Conservation (phyloP, 2,888 invertebrate species). For the Agrotis ipsilon region DNA sequence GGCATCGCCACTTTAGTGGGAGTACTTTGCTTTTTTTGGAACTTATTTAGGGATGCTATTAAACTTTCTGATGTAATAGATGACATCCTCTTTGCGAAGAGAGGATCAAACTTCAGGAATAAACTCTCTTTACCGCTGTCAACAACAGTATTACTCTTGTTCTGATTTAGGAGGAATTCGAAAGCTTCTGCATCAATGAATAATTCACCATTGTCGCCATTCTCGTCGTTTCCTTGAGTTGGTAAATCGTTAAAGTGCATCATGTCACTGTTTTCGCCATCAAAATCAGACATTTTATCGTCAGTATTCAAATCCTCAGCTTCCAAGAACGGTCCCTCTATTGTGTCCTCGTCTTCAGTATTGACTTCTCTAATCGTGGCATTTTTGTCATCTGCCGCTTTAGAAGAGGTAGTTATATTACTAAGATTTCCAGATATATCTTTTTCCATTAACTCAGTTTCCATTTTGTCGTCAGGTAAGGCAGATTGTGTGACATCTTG, state of each 20-base stretch:
- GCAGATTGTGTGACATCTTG: conserved; percentile 29
- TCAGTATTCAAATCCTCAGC: conserved; percentile 73
- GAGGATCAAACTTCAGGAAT: conserved; percentile 87
- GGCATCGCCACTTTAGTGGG: conserved; percentile 74
- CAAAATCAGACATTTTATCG: conserved; percentile 72
- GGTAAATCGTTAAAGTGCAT: conserved; percentile 79
- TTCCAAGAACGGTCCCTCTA: conserved; percentile 86
- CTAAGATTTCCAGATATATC: conserved; percentile 69
- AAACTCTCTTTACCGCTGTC: conserved; percentile 88
- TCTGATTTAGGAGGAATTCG: conserved; percentile 86
- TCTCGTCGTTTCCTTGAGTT: conserved; percentile 72
- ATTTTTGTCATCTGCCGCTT: conserved; percentile 75
- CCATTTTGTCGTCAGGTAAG: conserved; percentile 62
- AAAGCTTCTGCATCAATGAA: conserved; percentile 88
- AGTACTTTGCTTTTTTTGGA: conserved; percentile 80
- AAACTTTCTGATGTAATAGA: conserved; percentile 75
- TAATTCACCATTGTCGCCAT: conserved; percentile 79
- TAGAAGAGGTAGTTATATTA: conserved; percentile 74
- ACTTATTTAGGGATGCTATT: conserved; percentile 76
- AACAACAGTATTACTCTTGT: conserved; percentile 78
- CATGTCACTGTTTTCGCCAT: conserved; percentile 74
- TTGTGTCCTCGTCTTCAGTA: conserved; percentile 87
- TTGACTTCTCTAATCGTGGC: conserved; percentile 78
- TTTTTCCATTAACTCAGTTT: conserved; percentile 69
- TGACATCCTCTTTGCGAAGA: conserved; percentile 84